These are phyloP conservation scores for Notodonta dromedarius DNA, from an alignment of 2,888 invertebrate species.

Conservation along the genomic window DNA sequence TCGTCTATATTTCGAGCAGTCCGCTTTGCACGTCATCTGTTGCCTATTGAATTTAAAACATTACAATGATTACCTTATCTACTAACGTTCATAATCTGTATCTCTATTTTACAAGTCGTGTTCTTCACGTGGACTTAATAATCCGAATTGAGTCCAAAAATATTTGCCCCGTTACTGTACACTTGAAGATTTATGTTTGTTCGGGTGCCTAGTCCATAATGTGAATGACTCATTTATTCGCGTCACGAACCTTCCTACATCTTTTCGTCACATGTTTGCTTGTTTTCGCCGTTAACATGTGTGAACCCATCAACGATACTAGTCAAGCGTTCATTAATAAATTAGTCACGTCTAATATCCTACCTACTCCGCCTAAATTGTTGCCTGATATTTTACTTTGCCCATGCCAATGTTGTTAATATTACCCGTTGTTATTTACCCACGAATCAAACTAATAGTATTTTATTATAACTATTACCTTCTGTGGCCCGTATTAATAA, in stretches of 20 bases:
- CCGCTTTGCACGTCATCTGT: too few species aligned
- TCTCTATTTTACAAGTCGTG: too few species aligned
- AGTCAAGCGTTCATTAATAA: neutral
- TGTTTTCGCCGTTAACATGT: neutral
- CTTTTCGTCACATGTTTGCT: neutral
- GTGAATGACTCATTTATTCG: neutral
- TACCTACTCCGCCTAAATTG: too few species aligned
- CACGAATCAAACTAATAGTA: neutral
- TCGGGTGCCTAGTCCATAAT: neutral
- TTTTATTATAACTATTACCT: neutral
- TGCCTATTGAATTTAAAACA: too few species aligned
- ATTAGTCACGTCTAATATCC: neutral
- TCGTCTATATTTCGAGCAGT: too few species aligned
- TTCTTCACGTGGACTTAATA: too few species aligned
- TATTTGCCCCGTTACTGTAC: neutral
- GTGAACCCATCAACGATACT: neutral
- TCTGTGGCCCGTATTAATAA: too few species aligned
- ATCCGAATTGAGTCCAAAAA: neutral
- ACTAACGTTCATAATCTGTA: too few species aligned
- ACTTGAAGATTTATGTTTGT: neutral
- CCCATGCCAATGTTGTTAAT: too few species aligned
- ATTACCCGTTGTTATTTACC: too few species aligned
- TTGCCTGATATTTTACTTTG: too few species aligned
- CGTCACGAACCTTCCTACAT: neutral
- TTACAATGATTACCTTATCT: too few species aligned